These are phyloP conservation scores for Escarpia spicata DNA, from an alignment of 2,888 invertebrate species.

Conservation along the genomic window DNA sequence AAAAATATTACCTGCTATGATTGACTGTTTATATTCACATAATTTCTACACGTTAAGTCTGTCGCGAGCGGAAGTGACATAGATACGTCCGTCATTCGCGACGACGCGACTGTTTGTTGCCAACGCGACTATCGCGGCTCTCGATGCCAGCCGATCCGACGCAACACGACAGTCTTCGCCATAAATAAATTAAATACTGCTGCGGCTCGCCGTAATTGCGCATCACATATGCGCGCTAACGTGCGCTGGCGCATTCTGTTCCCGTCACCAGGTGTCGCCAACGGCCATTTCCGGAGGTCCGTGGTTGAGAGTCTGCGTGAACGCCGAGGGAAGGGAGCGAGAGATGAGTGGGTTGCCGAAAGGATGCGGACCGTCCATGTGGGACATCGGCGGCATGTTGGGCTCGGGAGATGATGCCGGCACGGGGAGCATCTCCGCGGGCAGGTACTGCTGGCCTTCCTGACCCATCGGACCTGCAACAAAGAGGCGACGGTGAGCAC, in stretches of 20 bases:
- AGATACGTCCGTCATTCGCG: background rate
- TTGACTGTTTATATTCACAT: slow-evolving; percentile 9
- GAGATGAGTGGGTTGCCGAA: slow-evolving; percentile 6
- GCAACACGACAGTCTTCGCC: background rate
- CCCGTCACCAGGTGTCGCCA: slow-evolving; percentile 16
- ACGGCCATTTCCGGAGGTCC: slow-evolving; percentile 16
- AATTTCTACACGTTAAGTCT: background rate
- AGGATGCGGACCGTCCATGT: background rate
- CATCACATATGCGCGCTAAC: background rate
- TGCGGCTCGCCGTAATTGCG: background rate
- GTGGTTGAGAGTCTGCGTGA: slow-evolving; percentile 16
- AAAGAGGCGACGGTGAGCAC: background rate
- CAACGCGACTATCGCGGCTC: background rate
- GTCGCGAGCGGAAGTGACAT: background rate
- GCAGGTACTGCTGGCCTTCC: background rate
- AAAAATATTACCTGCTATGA: background rate
- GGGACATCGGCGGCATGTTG: background rate
- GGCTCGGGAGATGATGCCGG: background rate
- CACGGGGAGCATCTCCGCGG: background rate
- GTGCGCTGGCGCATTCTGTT: background rate
- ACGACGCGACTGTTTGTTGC: background rate
- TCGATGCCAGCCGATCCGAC: background rate
- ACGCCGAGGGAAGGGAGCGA: background rate
- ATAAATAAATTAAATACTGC: slow-evolving; percentile 11
- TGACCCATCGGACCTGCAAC: slow-evolving; percentile 13